These are phyloP conservation scores for Idaea dimidiata DNA, from an alignment of 2,888 invertebrate species.

Conservation along the genomic window DNA sequence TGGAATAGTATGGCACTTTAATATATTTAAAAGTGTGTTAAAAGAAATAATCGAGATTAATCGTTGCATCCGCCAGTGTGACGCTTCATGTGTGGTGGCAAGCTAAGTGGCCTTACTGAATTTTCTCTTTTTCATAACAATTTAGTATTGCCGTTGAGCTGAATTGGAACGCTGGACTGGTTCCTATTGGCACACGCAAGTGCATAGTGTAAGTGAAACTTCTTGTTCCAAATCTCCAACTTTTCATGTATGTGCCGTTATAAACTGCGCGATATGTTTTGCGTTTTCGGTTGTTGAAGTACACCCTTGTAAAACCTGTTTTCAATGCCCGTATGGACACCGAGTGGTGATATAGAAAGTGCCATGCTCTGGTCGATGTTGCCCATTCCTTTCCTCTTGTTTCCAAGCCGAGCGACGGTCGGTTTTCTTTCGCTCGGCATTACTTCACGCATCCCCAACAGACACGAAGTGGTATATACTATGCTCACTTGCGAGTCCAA, in stretches of 20 bases:
- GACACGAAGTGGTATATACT: constrained; percentile 61
- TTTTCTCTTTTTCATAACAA: constrained; percentile 72
- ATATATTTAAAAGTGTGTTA: constrained; percentile 61
- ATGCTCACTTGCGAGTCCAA: constrained; percentile 62
- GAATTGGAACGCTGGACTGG: constrained; percentile 71
- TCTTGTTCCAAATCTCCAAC: constrained; percentile 82
- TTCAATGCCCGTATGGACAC: constrained; percentile 66
- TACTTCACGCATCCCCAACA: constrained; percentile 41
- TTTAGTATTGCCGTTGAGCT: constrained; percentile 62
- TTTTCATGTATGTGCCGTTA: constrained; percentile 75
- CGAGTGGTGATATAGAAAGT: constrained; percentile 72
- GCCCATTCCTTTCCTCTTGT: constrained; percentile 59
- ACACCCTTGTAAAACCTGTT: constrained; percentile 60
- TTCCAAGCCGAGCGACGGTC: constrained; percentile 39
- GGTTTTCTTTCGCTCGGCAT: constrained; percentile 41
- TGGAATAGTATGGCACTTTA: constrained; percentile 78
- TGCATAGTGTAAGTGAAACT: constrained; percentile 79
- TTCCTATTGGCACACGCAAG: constrained; percentile 80
- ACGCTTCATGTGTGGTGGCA: constrained; percentile 76
- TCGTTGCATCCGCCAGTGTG: constrained; percentile 71
- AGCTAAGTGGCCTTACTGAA: constrained; percentile 75
- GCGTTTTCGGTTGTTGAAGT: constrained; percentile 75
- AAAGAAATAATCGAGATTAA: constrained; percentile 59
- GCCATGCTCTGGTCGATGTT: constrained; percentile 79
- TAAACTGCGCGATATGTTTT: constrained; percentile 70